These are phyloP conservation scores for Brachionus plicatilis DNA, from an alignment of 1,140 invertebrate genomes.

Conservation along the genomic window DNA sequence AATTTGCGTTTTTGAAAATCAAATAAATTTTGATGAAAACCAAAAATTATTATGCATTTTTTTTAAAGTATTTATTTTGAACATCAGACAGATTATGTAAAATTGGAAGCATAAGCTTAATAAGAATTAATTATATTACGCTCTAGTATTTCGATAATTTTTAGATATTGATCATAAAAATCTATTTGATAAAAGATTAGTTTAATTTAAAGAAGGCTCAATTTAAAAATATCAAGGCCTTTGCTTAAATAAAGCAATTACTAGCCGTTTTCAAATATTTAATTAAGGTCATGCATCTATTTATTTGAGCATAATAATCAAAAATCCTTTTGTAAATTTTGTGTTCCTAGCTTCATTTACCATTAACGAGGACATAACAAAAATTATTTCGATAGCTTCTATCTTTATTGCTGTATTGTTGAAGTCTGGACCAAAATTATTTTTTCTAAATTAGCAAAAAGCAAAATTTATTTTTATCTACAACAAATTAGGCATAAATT, in stretches of 20 bases:
- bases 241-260: neutral
- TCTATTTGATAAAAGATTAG: neutral
- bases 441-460: neutral
- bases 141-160: neutral
- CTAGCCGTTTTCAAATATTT: constrained; percentile 1
- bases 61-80: no score
- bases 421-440: neutral
- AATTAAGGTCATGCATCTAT: constrained; percentile 5
- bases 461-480: no score
- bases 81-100: no score
- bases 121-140: no score
- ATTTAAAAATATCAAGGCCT: neutral
- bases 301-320: neutral
- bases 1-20: neutral
- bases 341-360: neutral
- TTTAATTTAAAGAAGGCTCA: neutral
- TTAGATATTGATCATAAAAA: neutral
- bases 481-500: no score
- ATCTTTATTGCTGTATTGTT: neutral
- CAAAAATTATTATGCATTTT: no score
- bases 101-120: no score
- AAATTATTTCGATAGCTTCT: neutral
- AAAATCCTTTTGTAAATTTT: constrained; percentile 26
- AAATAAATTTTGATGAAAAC: neutral
- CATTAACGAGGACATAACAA: neutral